Evolutionary conservation across 2,888 invertebrate species (phyloP), one percentile per base, ranked within the genome.

Genomic region (Hedychridium roseum): DNA sequence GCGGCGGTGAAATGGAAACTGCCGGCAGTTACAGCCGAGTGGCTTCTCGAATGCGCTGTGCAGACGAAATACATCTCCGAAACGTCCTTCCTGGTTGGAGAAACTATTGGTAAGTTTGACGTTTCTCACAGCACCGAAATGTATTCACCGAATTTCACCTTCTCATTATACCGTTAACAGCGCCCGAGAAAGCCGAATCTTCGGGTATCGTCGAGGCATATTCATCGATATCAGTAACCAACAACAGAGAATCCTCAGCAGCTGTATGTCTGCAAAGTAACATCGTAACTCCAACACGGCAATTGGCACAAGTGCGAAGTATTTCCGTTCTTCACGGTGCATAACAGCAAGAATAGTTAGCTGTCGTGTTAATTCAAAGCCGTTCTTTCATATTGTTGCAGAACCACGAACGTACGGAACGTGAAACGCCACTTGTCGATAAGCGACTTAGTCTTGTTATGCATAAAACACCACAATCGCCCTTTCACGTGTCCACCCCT

Each of bases 1-100:
- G 94, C 94, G 0, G 91, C 92, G 0, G 67, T 89, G 0, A 92
- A 91, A 74, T 97, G 96, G 97, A 85, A 85, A 7, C 80, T 93
- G 46, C 94, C 94, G 0, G 90, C 90, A 1, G 88, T 96, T 0
- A 85, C 78, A 0, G 87, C 88, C 6, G 80, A 85, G 6, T 96
- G 95, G 95, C 73, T 95, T 37, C 70, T 89, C 32, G 83, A 84
- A 17, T 93, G 93, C 75, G 88, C 86, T 9, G 70, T 72, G 31
- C 72, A 78, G 0, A 87, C 87, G 0, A 69, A 71, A 9, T 79
- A 83, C 30, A 81, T 88, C 1, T 74, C 83, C 20, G 89, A 87
- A 70, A 73, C 65, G 0, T 74, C 74, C 0, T 86, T 83, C 70
- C 79, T 88, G 0, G 83, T 90, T 0, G 87, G 88, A 0, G 84